A percentile compares a stretch with the other conserved stretches of the same genome.
Evolutionary conservation across 2,888 invertebrate genomes (phyloP).

Genomic region (Leptinotarsa rubiginosa): DNA sequence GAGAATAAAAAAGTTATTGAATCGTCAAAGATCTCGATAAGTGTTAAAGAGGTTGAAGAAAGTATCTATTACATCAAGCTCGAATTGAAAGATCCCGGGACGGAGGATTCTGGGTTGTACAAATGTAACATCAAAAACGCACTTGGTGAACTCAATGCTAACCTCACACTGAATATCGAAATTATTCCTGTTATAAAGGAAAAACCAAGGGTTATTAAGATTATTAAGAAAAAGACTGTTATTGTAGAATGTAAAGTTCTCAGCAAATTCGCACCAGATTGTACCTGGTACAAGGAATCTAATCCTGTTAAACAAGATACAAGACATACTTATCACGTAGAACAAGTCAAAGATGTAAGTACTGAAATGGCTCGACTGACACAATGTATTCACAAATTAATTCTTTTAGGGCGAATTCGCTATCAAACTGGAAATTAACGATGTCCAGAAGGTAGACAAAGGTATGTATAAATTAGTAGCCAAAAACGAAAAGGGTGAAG

Average conservation of each 20-base stretch:
- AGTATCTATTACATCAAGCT: constrained; percentile 89
- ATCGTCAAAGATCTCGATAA: constrained; percentile 83
- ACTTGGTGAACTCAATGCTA: constrained; percentile 96
- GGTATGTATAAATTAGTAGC: constrained; percentile 91
- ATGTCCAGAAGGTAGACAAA: constrained; percentile 83
- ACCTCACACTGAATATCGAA: constrained; percentile 97
- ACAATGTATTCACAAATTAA: constrained; percentile 6
- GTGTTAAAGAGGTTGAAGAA: constrained; percentile 78
- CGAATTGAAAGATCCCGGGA: constrained; percentile 89
- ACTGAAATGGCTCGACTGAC: constrained; percentile 5
- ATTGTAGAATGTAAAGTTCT: constrained; percentile 94
- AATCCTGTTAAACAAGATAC: constrained; percentile 82
- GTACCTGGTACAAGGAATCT: constrained; percentile 93
- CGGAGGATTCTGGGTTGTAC: constrained; percentile 97
- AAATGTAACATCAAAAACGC: constrained; percentile 97
- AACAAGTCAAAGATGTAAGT: constrained; percentile 82
- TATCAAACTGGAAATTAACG: constrained; percentile 89
- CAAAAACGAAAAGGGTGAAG: constrained; percentile 93
- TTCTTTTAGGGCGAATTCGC: constrained; percentile 83
- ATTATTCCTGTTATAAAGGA: constrained; percentile 95
- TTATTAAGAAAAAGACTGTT: constrained; percentile 91
- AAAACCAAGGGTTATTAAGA: constrained; percentile 90
- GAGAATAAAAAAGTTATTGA: constrained; percentile 84
- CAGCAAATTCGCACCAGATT: constrained; percentile 92
- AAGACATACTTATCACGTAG: constrained; percentile 80